Percentiles rank a stretch among this genome's conserved stretches.
Conservation (phyloP, 2,888 invertebrate genomes). For the Campaea margaritaria region DNA sequence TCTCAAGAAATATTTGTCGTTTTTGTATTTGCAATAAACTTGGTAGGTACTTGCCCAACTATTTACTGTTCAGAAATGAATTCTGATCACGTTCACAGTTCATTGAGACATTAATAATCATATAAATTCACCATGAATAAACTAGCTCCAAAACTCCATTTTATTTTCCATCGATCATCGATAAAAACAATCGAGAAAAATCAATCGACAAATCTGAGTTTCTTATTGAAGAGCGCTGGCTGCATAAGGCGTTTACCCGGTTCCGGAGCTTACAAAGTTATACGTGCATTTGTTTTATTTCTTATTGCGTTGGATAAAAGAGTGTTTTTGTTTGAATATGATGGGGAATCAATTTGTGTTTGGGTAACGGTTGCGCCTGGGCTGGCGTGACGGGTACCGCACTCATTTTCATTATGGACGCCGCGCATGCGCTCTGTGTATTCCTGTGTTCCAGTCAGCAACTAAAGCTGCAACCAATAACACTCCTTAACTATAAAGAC, state of each 20-base stretch:
- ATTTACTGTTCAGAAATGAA: no score
- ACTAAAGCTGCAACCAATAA: constrained; percentile 14
- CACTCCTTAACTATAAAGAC: constrained; percentile 12
- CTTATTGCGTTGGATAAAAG: constrained; percentile 49
- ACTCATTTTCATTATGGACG: constrained; percentile 66
- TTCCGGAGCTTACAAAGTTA: constrained; percentile 35
- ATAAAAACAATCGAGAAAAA: constrained; percentile 38
- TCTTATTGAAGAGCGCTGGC: constrained; percentile 42
- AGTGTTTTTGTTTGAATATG: constrained; percentile 45
- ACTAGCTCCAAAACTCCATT: constrained; percentile 9
- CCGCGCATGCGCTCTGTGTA: constrained; percentile 65
- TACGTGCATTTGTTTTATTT: constrained; percentile 34
- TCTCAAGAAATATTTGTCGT: no score
- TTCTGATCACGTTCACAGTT: no score
- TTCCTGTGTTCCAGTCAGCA: constrained; percentile 54
- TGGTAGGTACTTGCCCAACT: no score
- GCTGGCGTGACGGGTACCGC: constrained; percentile 63
- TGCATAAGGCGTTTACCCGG: constrained; percentile 49
- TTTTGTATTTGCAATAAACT: no score
- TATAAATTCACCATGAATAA: constrained; percentile 12
- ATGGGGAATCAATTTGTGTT: constrained; percentile 35
- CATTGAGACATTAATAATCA: constrained; percentile 6
- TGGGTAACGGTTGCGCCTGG: constrained; percentile 64
- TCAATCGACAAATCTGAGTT: constrained; percentile 53
- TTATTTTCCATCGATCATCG: constrained; percentile 15